Base-by-base conservation (phyloP, 30 jellyfish, hydroid and myxozoan genomes). In the Euphysa ruthae region DNA sequence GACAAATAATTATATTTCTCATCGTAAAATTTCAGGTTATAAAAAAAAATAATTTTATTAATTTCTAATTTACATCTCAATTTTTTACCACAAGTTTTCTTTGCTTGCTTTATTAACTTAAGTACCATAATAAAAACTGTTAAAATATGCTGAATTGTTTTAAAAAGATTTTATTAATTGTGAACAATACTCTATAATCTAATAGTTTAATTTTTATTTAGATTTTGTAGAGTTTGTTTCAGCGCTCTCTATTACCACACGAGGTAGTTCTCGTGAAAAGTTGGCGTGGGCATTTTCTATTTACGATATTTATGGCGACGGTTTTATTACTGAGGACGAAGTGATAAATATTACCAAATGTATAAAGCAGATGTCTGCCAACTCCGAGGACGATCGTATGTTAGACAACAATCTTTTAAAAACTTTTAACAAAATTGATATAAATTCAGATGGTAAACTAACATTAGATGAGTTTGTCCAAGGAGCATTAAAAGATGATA, bases 141-240 rank as follows among this genome's bases (percentile, higher is more conserved):
- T n/a, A n/a, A n/a, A n/a, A n/a, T n/a, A n/a, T n/a, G n/a, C n/a
- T n/a, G n/a, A n/a, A n/a, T n/a, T n/a, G n/a, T n/a, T n/a, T n/a
- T n/a, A n/a, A n/a, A n/a, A n/a, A n/a, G n/a, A n/a, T n/a, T n/a
- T n/a, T n/a, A n/a, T n/a, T n/a, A n/a, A n/a, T 25, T 14, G 52
- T 32, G 3, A 63, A 26, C n/a, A n/a, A n/a, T n/a, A n/a, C n/a
- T n/a, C n/a, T n/a, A n/a, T n/a, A n/a, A n/a, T n/a, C n/a, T n/a
- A n/a, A 21, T 49, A 20, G 55, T 57, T 58, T 18, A 8, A 2
- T 15, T 25, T 55, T 44, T 29, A 33, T 69, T 34, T 66, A 85
- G 96, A 85, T 64, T 85, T 85, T 38, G 85, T 93, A 6, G 96
- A 85, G 44, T 85, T 85, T 74, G 78, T 85, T 26, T 85, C 94